Percentiles rank a stretch among this genome's conserved stretches.
phyloP scores from a whole-genome alignment of 2,797 vertebrate genomes.

The Pteropus rufus region DNA sequence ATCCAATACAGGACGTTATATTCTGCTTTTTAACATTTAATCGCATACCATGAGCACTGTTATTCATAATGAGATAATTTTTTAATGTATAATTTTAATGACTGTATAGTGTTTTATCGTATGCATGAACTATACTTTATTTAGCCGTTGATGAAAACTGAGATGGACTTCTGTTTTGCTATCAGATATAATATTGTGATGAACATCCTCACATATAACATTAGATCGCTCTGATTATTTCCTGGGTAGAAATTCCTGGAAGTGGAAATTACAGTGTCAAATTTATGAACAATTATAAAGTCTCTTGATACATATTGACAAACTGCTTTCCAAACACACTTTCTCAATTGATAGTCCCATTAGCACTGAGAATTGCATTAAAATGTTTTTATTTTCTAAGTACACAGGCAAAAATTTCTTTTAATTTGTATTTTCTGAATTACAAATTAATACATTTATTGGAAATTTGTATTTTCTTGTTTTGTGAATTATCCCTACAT shows the following conservation, averaged over 20 bases:
- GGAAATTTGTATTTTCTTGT: conserved; percentile 6
- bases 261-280: conserved; percentile 23
- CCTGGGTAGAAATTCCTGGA: conserved; percentile 6
- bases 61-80: neutral
- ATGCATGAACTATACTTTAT: neutral
- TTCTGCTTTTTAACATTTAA: conserved; percentile 7
- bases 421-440: conserved; percentile 34
- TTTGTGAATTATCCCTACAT: neutral
- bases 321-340: neutral
- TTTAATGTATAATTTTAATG: conserved; percentile 4
- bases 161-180: conserved; percentile 2
- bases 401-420: neutral
- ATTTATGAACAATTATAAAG: conserved; percentile 20
- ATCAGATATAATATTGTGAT: neutral
- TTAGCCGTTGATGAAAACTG: neutral
- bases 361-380: neutral
- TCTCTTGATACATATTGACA: neutral
- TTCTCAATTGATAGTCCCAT: neutral
- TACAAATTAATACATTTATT: neutral
- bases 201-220: neutral
- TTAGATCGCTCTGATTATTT: neutral
- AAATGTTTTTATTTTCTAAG: neutral
- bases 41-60: neutral
- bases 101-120: neutral
- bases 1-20: neutral